Base-by-base conservation (phyloP, 2,888 invertebrate species). In the Teleogryllus oceanicus region DNA sequence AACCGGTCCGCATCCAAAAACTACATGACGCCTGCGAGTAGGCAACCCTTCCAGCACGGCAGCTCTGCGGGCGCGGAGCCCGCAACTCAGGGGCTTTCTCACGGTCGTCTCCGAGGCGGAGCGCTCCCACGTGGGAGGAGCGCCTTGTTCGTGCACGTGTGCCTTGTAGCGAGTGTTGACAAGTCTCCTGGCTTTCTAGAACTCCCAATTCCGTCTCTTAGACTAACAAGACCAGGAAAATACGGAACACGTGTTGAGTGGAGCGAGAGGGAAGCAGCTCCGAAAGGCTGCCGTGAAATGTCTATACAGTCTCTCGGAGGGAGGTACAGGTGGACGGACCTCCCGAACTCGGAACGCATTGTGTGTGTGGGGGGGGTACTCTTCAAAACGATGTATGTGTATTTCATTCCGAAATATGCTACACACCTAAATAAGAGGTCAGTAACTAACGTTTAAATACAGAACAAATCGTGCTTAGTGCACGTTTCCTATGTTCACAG, bases 151-250 rank as follows among this genome's bases (percentile, higher is more conserved):
- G 62, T 62, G n/a, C 62, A 62, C 62, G 62, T 62, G 62, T 18
- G n/a, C 62, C 16, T 62, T 62, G 62, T 62, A 62, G 16, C n/a
- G 16, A 13, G 13, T 62, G 62, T 62, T 62, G 62, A 62, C 62
- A 62, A 62, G 62, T 62, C 62, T 62, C 62, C 62, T n/a, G 62
- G 62, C 62, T 62, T 62, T 62, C 62, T 62, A 62, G n/a, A 62
- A 62, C 62, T 62, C 62, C 62, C 62, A n/a, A 62, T 62, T 62
- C 62, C 62, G 62, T n/a, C 62, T 62, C 62, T 62, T 62, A 62
- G 62, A 62, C 13, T 62, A 62, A 62, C 62, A 62, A 13, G n/a
- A 62, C 16, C n/a, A n/a, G 62, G 62, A n/a, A 62, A 62, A 62
- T 62, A 62, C 62, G 62, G 62, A 62, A 62, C 62, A 62, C 62